Conservation (phyloP, 2,888 invertebrate species). For the Lepidochrysops patricia region DNA sequence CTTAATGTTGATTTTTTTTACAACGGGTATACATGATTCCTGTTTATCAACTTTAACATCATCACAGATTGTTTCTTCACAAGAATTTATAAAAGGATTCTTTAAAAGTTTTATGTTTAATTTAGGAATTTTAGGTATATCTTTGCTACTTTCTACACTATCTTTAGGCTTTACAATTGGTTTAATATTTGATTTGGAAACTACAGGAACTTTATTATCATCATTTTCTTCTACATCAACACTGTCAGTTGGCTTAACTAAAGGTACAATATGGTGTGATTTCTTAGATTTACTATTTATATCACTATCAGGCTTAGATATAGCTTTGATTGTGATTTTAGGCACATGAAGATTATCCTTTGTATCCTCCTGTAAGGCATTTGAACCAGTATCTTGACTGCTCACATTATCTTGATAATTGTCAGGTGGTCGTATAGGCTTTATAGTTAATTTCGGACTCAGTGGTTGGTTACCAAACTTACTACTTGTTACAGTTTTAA, state of each 20-base stretch:
- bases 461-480: conserved; percentile 55
- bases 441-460: conserved; percentile 68
- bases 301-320: conserved; percentile 45
- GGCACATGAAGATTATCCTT: conserved; percentile 65
- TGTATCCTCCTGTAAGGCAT: conserved; percentile 16
- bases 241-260: conserved; percentile 57
- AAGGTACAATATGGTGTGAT: conserved; percentile 51
- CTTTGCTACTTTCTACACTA: conserved; percentile 61
- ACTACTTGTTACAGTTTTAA: conserved; percentile 43
- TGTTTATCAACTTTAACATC: conserved; percentile 51
- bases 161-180: conserved; percentile 66
- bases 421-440: conserved; percentile 58
- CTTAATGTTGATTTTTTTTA: conserved; percentile 72
- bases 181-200: conserved; percentile 73
- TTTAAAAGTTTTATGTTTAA: conserved; percentile 72
- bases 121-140: conserved; percentile 69
- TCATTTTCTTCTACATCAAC: conserved; percentile 42
- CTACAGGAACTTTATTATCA: conserved; percentile 62
- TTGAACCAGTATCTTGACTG: conserved; percentile 32
- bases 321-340: conserved; percentile 75
- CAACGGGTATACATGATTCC: conserved; percentile 62
- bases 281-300: conserved; percentile 32
- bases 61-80: conserved; percentile 64
- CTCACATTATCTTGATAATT: conserved; percentile 33
- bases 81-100: conserved; percentile 56